Base-by-base conservation (phyloP, 2,888 invertebrate species). In the Apamea epomidion region DNA sequence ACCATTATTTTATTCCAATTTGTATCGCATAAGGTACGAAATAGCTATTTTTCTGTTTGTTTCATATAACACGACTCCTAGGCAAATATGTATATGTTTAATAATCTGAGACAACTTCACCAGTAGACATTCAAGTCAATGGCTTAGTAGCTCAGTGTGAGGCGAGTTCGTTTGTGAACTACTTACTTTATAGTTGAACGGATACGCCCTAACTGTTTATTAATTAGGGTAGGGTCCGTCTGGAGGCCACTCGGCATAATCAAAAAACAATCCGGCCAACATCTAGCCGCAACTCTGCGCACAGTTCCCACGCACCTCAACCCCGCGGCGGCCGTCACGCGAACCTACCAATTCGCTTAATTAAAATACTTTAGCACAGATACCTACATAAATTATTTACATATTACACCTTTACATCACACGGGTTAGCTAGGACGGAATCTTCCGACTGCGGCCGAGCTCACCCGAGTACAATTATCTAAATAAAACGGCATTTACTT, bases 211-310 rank as follows among this genome's bases (percentile, higher is more conserved):
- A 85, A 91, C 89, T 87, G 90, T 90, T 91, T 92, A 91, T 91
- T 92, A 91, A 92, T 92, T 87, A 91, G 89, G 90, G 92, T 87
- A 83, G 88, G 91, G 91, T 87, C 88, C 84, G 87, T 83, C 89
- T 89, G 88, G 88, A 90, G 91, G 89, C 80, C 91, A 88, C 81
- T 85, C 86, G 87, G 86, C 83, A 87, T 90, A 90, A 90, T 90
- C 90, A 91, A 90, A 91, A 92, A 91, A 91, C 91, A 92, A 92
- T 92, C 92, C 89, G 83, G 84, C 83, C 81, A 75, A 76, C 85
- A 76, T 73, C 71, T 73, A 73, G 32, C 65, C 42, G 54, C 8
- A 54, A 10, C n/a, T 58, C 25, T n/a, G 70, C 74, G 14, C 76
- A 8, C 71, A 32, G 65, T 77, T 81, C 76, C 74, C 78, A 69